Conservation (phyloP, 2,797 vertebrate genomes). For the Todus mexicanus region DNA sequence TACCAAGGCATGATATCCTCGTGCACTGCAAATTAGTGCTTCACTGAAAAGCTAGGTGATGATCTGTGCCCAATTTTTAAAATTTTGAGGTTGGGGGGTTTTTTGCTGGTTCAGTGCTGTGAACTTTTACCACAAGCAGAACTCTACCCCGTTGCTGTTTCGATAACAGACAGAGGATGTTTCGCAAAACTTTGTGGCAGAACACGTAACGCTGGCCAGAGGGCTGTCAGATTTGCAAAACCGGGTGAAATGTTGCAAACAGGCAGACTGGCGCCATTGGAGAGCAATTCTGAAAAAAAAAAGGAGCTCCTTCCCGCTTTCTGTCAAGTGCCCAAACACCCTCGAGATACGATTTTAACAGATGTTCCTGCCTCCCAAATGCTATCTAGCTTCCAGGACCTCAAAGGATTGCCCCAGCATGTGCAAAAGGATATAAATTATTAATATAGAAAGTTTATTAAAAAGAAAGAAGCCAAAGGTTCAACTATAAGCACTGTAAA, state of each 20-base stretch:
- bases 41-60: not conserved
- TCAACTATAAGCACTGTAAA: not conserved
- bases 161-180: constrained; percentile 58
- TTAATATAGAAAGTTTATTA: not conserved
- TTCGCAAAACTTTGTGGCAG: constrained; percentile 65
- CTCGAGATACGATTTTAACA: constrained; percentile 4
- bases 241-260: constrained; percentile 69
- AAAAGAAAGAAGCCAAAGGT: not conserved
- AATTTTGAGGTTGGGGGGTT: too few species aligned
- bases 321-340: not conserved
- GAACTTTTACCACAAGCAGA: constrained; percentile 68
- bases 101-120: not conserved
- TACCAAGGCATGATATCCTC: not conserved
- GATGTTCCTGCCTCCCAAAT: not conserved
- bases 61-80: not conserved
- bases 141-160: constrained; percentile 53
- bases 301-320: not conserved
- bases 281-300: constrained; percentile 47
- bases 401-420: not conserved
- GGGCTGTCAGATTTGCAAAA: constrained; percentile 69
- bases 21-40: not conserved
- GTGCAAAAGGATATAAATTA: not conserved
- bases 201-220: constrained; percentile 62
- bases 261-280: constrained; percentile 55
- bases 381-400: not conserved